phyloP scores from a whole-genome alignment of 2,797 vertebrate species.

The Odontamblyopus lacepedii region DNA sequence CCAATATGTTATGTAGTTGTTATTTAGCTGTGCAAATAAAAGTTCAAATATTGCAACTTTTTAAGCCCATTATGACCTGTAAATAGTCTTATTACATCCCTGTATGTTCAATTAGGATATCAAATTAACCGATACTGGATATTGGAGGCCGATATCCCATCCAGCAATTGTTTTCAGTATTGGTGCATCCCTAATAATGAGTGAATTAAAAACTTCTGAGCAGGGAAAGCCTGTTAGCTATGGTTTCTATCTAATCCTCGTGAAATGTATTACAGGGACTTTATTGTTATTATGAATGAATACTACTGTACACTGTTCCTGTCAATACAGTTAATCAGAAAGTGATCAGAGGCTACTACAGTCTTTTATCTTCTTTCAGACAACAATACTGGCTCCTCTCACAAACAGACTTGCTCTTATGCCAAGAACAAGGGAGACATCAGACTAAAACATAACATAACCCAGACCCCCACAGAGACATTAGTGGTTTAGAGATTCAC shows the following conservation, averaged over 20 bases:
- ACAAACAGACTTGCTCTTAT: constrained; percentile 57
- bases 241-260: not conserved
- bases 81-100: no score
- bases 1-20: no score
- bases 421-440: constrained; percentile 47
- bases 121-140: no score
- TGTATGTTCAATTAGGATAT: no score
- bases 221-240: not conserved
- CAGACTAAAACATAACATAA: constrained; percentile 60
- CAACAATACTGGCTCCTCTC: constrained; percentile 54
- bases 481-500: constrained; percentile 55
- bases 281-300: not conserved
- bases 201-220: not conserved
- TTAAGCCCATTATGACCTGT: no score
- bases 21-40: no score
- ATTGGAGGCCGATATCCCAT: no score
- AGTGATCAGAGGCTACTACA: constrained; percentile 46
- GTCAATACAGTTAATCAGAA: constrained; percentile 55
- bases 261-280: not conserved
- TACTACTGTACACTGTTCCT: not conserved
- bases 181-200: not conserved
- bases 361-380: constrained; percentile 43
- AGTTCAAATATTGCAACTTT: no score
- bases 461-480: constrained; percentile 54
- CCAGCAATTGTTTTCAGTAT: no score